A percentile compares a stretch with the other conserved stretches of the same genome.
phyloP scores from a whole-genome alignment of 2,113 vertebrate genomes.

The Chlorocebus sabaeus region DNA sequence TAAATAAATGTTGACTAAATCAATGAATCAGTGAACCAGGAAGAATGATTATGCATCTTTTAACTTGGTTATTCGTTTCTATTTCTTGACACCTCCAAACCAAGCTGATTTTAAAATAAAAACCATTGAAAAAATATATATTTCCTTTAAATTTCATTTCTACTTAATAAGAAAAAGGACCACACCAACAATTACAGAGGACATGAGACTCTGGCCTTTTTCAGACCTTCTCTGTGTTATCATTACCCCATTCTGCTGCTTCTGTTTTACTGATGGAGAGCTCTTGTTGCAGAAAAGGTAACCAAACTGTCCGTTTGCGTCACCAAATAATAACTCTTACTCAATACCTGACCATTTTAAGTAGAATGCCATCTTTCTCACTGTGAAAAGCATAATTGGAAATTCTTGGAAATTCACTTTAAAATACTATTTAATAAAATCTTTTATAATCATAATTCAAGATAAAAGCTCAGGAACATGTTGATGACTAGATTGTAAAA shows the following conservation, averaged over 20 bases:
- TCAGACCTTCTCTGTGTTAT: fast-evolving
- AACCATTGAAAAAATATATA: too few species aligned
- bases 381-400: background rate
- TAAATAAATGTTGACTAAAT: background rate
- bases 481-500: background rate
- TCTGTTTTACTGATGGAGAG: fast-evolving
- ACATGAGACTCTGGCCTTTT: background rate
- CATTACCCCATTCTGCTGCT: too few species aligned
- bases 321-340: background rate
- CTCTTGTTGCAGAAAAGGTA: background rate
- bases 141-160: background rate
- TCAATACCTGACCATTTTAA: background rate
- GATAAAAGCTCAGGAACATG: background rate
- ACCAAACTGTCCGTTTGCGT: background rate
- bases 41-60: background rate
- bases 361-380: background rate
- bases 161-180: background rate
- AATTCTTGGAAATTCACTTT: background rate
- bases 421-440: background rate
- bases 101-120: background rate
- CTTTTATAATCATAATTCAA: background rate
- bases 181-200: background rate
- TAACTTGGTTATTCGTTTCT: background rate
- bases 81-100: background rate
- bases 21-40: background rate